Evolutionary conservation across 2,797 vertebrate genomes (phyloP), one percentile per base, ranked within the genome.

Genomic region (Rachycentron canadum): DNA sequence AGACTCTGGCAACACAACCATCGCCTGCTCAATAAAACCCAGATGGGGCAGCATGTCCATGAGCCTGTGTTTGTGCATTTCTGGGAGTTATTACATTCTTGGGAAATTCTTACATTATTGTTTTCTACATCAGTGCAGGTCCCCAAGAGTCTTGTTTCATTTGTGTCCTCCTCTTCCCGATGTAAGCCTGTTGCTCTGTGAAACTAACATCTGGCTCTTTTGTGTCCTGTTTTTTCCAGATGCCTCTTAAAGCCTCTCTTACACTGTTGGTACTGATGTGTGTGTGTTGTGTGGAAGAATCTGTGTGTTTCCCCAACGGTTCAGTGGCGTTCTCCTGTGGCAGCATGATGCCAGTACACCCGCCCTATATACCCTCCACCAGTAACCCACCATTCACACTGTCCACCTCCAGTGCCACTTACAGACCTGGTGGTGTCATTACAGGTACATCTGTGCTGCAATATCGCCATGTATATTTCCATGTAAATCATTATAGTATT

Each of bases 371-470:
- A 8, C 49, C 91, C 0, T 81, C 91, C 62, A 72, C 11, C 58
- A 75, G 50, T 47, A 40, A 10, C 55, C 76, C 86, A 0, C 93
- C 86, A 0, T 90, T 80, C 68, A 69, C 4, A 0, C 32, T 94
- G 74, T 71, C 83, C 0, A 58, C 76, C 5, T 89, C 77, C 5
- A 58, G 52, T 7, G 8, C 26, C 71, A 73, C 81, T 69, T 93
- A 89, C 74, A 87, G 47, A 49, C 88, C 89, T 0, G 91, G 91
- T 13, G 87, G 62, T 26, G 6, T 34, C 76, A 50, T 94, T 28
- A 87, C 73, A 67, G 91, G 91, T 91, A 32, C 7, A 11, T 8
- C 11, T 28, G 23, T 25, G 17, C 43, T 36, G 23, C 21, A 13
- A 5, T 2, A 8, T 14, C 16, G n/a, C 34, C 34, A 36, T 36